A percentile compares a stretch with the other conserved stretches of the same genome.
phyloP scores from a whole-genome alignment of 2,113 vertebrate genomes.

The Sturnira hondurensis region DNA sequence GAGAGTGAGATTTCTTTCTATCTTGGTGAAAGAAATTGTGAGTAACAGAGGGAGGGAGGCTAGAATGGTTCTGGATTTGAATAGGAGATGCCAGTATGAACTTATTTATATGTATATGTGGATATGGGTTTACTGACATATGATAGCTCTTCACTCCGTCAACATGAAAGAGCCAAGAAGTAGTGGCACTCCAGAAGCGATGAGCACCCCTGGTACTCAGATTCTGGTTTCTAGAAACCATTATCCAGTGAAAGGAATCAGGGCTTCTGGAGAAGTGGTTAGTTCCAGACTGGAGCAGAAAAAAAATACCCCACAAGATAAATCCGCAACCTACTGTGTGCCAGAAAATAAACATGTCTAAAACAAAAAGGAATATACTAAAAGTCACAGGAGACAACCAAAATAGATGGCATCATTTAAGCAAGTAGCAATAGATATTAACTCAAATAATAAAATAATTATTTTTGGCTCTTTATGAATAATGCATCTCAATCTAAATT shows the following conservation, averaged over 20 bases:
- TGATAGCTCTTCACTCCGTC: not conserved
- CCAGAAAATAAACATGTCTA: not conserved
- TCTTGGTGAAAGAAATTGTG: not conserved
- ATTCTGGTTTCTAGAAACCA: not conserved
- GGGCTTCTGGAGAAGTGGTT: not conserved
- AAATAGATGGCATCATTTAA: not conserved
- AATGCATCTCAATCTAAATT: not conserved
- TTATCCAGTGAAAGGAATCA: not conserved
- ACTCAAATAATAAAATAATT: not conserved
- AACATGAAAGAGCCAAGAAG: not conserved
- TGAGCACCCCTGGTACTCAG: not conserved
- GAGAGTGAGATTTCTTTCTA: not conserved
- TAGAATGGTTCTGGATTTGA: not conserved
- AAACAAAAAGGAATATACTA: not conserved
- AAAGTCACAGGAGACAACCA: not conserved
- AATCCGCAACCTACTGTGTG: not conserved
- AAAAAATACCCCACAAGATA: not conserved
- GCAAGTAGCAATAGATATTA: not conserved
- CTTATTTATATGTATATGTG: not conserved
- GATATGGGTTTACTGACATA: not conserved
- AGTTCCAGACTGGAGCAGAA: not conserved
- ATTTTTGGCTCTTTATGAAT: not conserved
- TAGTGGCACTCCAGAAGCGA: not conserved
- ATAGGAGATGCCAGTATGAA: not conserved
- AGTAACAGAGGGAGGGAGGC: not conserved